phyloP scores from a whole-genome alignment of 92 coral and sea anemone genomes.

The Bergia puertoricense region DNA sequence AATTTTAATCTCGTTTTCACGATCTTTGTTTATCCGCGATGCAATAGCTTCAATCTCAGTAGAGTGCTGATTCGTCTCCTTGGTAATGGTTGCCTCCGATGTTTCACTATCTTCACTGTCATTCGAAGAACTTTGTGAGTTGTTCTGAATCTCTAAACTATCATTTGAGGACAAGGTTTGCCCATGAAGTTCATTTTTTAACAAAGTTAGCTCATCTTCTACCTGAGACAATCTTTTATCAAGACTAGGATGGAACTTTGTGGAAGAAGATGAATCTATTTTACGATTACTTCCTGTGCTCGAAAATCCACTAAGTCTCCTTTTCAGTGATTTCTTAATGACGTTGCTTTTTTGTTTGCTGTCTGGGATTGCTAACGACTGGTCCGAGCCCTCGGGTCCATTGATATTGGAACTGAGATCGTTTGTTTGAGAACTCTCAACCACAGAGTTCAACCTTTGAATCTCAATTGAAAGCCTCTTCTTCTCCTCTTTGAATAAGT shows the following conservation, averaged over 20 bases:
- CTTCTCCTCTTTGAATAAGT: not conserved
- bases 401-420: not conserved
- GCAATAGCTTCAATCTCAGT: not conserved
- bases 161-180: not conserved
- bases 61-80: not conserved
- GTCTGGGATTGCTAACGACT: not conserved
- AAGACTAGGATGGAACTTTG: not conserved
- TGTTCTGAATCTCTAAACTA: not conserved
- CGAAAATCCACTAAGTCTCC: constrained; percentile 1
- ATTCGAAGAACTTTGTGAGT: not conserved
- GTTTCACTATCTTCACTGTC: constrained; percentile 23
- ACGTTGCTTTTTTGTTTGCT: not conserved
- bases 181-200: constrained; percentile 3
- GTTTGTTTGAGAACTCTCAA: not conserved
- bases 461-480: not conserved
- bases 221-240: constrained; percentile 27
- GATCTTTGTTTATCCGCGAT: not conserved
- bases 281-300: not conserved
- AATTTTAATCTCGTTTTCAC: not conserved
- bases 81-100: not conserved
- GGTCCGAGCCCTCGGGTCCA: constrained; percentile 3
- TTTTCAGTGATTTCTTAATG: constrained; percentile 20
- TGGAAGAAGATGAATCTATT: not conserved
- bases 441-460: not conserved
- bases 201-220: constrained; percentile 15